phyloP scores from a whole-genome alignment of 2,797 vertebrate genomes.

The Orestias chungarensis region DNA sequence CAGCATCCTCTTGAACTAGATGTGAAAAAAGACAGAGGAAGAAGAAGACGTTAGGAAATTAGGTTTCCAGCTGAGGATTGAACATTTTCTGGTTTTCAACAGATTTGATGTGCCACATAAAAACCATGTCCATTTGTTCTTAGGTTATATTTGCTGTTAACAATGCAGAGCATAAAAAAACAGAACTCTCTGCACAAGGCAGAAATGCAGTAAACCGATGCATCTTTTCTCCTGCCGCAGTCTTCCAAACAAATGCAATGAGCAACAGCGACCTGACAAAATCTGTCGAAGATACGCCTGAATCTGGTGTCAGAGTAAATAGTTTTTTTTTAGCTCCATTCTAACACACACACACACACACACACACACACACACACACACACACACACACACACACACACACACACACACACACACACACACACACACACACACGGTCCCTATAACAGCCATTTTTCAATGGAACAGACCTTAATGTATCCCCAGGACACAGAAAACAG shows the following conservation, averaged over 20 bases:
- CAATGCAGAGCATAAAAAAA: slow-evolving; percentile 24
- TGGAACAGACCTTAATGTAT: slow-evolving; percentile 95
- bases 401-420: too few relatives aligned
- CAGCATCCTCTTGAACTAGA: slow-evolving; percentile 99
- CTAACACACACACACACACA: too few relatives aligned
- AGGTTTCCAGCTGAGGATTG: not conserved
- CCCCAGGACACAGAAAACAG: slow-evolving; percentile 96
- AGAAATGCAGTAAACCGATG: not conserved
- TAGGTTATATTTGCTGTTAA: slow-evolving; percentile 16
- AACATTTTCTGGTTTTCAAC: slow-evolving; percentile 54
- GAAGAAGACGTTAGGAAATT: not conserved
- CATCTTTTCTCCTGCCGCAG: not conserved
- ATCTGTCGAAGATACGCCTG: not conserved
- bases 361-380: too few relatives aligned
- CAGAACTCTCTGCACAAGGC: not conserved
- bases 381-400: too few relatives aligned
- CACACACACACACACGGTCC: not conserved
- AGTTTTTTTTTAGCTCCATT: too few relatives aligned
- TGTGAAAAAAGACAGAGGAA: slow-evolving; percentile 22
- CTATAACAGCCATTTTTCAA: slow-evolving; percentile 4
- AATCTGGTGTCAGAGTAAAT: too few relatives aligned
- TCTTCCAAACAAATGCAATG: slow-evolving; percentile 7
- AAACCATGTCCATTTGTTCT: slow-evolving; percentile 15
- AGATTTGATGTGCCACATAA: slow-evolving; percentile 33
- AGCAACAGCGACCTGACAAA: slow-evolving; percentile 4